Percentiles rank a stretch among this genome's conserved stretches.
Conservation (phyloP, 2,113 vertebrate species). For the Camelus dromedarius region DNA sequence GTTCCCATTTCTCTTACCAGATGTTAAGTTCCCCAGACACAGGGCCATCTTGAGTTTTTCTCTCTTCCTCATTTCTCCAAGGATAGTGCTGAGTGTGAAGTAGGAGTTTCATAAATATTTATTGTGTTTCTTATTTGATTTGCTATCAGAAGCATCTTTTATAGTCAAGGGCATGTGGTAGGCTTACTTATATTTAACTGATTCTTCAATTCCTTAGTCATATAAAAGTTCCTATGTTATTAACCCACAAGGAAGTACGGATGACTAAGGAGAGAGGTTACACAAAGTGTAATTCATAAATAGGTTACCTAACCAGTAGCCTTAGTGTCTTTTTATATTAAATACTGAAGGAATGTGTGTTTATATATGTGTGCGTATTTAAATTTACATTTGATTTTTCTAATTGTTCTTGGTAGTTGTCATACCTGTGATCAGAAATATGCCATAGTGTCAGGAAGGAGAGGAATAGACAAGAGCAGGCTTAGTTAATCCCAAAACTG, state of each 20-base stretch:
- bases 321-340: conserved; percentile 14
- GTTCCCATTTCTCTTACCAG: neutral
- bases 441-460: neutral
- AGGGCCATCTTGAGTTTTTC: neutral
- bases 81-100: neutral
- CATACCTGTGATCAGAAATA: conserved; percentile 23
- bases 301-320: neutral
- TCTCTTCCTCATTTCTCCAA: neutral
- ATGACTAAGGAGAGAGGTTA: neutral
- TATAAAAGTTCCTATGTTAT: neutral
- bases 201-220: neutral
- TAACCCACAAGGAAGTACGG: neutral
- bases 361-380: neutral
- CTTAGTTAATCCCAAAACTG: neutral
- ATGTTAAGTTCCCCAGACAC: neutral
- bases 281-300: neutral
- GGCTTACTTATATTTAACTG: conserved; percentile 6
- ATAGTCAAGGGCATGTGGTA: neutral
- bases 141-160: neutral
- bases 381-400: conserved; percentile 1
- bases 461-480: neutral
- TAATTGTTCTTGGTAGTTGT: neutral
- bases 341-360: neutral
- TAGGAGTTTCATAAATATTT: neutral
- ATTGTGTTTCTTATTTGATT: neutral